Conservation (phyloP, 2,113 vertebrate species). For the Brachypteracias leptosomus region DNA sequence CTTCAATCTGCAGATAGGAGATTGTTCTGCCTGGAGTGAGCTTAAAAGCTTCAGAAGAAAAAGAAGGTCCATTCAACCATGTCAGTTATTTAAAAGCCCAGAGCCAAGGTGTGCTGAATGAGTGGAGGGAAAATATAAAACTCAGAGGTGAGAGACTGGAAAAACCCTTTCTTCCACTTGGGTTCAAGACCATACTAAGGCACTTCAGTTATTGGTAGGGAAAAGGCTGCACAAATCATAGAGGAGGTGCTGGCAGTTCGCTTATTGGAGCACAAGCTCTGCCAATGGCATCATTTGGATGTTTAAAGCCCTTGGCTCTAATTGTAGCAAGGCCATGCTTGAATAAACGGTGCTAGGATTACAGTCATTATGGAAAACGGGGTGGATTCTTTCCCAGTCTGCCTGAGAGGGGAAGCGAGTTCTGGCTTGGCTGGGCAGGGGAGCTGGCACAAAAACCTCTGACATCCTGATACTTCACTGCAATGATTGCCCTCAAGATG, state of each 20-base stretch:
- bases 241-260: neutral
- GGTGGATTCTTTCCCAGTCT: constrained; percentile 5
- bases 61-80: neutral
- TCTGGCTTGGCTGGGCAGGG: neutral
- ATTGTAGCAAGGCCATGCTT: constrained; percentile 9
- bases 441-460: neutral
- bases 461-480: neutral
- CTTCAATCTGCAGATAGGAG: neutral
- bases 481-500: neutral
- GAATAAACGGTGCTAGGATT: constrained; percentile 35
- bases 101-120: neutral
- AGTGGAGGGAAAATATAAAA: neutral
- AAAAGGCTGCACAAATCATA: neutral
- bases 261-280: neutral
- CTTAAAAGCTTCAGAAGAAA: neutral
- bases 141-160: neutral
- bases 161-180: neutral
- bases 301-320: constrained; percentile 40
- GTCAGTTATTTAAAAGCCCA: neutral
- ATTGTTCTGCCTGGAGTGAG: neutral
- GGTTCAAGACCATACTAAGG: neutral
- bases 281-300: constrained; percentile 27
- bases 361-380: constrained; percentile 9
- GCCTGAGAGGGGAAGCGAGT: neutral
- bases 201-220: neutral